These are phyloP conservation scores for Erythrolamprus reginae DNA, from an alignment of 2,113 vertebrate species.

Conservation along the genomic window DNA sequence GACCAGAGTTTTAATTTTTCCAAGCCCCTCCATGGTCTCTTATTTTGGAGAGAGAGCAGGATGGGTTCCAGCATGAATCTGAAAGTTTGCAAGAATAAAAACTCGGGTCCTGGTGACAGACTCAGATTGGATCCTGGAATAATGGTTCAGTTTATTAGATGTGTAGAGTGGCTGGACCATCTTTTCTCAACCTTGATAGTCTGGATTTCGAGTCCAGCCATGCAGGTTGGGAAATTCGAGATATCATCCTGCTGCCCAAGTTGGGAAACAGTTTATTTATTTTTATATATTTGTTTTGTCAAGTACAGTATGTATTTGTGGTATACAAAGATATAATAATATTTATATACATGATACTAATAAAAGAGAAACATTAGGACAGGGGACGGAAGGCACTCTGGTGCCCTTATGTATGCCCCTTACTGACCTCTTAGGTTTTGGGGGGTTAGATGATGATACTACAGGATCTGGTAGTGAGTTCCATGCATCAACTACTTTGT, in stretches of 20 bases:
- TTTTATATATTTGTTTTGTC: too few relatives aligned
- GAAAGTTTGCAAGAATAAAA: neutral
- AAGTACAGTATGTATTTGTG: too few relatives aligned
- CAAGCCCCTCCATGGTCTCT: neutral
- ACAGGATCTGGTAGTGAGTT: too few relatives aligned
- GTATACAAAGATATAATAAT: too few relatives aligned
- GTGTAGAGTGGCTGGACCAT: neutral
- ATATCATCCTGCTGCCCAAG: neutral
- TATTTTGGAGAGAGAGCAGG: neutral
- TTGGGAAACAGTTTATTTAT: neutral
- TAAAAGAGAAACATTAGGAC: too few relatives aligned
- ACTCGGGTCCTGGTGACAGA: neutral
- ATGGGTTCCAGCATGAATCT: neutral
- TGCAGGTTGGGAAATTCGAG: neutral
- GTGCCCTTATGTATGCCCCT: too few relatives aligned
- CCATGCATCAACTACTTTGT: too few relatives aligned
- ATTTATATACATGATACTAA: too few relatives aligned
- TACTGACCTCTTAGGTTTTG: too few relatives aligned
- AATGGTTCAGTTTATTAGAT: neutral
- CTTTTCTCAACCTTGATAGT: neutral
- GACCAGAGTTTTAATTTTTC: neutral
- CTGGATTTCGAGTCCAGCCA: neutral
- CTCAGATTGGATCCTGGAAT: neutral
- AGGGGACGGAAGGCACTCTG: too few relatives aligned
- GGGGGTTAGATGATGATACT: too few relatives aligned